phyloP scores from a whole-genome alignment of 2,113 vertebrate genomes.

The Nyctibius bracteatus region DNA sequence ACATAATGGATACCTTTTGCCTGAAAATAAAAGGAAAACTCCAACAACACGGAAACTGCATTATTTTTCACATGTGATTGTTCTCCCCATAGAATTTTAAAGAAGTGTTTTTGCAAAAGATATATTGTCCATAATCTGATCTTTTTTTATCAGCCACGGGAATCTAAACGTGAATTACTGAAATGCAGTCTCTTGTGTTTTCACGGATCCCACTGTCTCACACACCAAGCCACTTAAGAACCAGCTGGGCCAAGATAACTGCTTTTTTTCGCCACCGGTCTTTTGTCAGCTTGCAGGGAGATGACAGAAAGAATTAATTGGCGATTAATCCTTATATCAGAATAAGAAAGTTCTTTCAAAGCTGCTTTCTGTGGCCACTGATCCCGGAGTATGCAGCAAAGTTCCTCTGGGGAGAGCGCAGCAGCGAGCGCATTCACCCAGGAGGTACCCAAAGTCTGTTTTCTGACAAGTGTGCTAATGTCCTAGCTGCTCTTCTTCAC shows the following conservation, averaged over 20 bases:
- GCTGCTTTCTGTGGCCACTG: not conserved
- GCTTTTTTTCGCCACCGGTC: not conserved
- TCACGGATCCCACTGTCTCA: not conserved
- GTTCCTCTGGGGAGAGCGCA: not conserved
- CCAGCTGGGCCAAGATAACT: not conserved
- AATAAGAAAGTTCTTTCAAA: not conserved
- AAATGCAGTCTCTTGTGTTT: not conserved
- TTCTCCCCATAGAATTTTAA: not conserved
- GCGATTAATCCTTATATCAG: not conserved
- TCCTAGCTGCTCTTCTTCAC: not conserved
- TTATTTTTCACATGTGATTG: not conserved
- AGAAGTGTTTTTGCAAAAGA: not conserved
- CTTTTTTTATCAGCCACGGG: not conserved
- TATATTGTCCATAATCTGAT: not conserved
- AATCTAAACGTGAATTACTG: not conserved
- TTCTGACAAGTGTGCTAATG: not conserved
- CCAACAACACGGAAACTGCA: not conserved
- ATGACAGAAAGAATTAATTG: not conserved
- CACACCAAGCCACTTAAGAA: not conserved
- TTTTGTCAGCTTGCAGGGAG: not conserved
- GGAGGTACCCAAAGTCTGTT: not conserved
- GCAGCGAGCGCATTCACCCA: accelerated
- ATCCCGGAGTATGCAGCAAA: not conserved
- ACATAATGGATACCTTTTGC: not conserved
- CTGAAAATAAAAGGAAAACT: not conserved